Conservation (phyloP, 2,888 invertebrate genomes). For the Idaea dimidiata region DNA sequence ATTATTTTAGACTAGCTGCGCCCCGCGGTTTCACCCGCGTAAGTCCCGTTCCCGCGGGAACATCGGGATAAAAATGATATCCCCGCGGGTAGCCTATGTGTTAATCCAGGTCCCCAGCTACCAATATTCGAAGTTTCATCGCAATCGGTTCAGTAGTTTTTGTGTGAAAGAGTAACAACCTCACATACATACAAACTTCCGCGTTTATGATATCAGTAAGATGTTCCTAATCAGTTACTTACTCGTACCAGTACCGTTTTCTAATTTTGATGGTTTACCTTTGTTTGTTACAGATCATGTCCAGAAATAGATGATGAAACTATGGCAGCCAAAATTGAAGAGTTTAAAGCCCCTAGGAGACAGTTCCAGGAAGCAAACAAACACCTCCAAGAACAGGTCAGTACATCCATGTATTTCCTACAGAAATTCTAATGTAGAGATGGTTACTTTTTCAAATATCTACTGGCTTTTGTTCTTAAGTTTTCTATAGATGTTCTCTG, state of each 20-base stretch:
- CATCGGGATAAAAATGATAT: too few relatives aligned
- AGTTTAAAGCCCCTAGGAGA: conserved; percentile 80
- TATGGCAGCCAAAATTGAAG: conserved; percentile 77
- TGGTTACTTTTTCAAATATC: neutral
- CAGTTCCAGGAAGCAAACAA: conserved; percentile 83
- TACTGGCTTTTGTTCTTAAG: neutral
- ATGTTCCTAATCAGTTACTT: too few relatives aligned
- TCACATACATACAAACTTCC: too few relatives aligned
- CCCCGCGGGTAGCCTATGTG: too few relatives aligned
- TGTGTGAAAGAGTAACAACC: too few relatives aligned
- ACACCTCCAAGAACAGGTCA: conserved; percentile 82
- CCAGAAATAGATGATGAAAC: conserved; percentile 79
- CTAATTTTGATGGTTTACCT: neutral
- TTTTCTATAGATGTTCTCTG: conserved; percentile 8
- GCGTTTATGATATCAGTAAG: neutral
- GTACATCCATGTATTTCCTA: neutral
- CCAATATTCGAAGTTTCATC: too few relatives aligned
- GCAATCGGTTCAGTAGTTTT: too few relatives aligned
- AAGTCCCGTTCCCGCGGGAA: too few relatives aligned
- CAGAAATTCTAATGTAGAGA: neutral
- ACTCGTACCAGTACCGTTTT: neutral
- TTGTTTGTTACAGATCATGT: conserved; percentile 61
- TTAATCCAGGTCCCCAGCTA: too few relatives aligned
- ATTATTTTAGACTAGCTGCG: too few relatives aligned
- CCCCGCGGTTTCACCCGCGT: too few relatives aligned